These are phyloP conservation scores for Helicoverpa zea DNA, from an alignment of 1,140 invertebrate genomes.

Conservation along the genomic window DNA sequence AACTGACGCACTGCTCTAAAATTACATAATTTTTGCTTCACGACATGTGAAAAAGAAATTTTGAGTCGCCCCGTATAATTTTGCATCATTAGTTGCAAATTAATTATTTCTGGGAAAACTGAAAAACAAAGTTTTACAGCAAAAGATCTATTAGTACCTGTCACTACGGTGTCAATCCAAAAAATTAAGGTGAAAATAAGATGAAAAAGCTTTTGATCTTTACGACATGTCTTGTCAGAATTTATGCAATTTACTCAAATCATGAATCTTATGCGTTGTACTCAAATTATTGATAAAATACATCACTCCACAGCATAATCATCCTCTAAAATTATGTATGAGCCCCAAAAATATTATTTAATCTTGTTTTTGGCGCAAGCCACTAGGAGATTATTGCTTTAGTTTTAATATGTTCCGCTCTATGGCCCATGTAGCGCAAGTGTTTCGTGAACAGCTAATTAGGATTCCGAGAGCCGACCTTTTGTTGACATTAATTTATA, in stretches of 20 bases:
- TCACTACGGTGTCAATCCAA: constrained; percentile 31
- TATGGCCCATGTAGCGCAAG: constrained; percentile 58
- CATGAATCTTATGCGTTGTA: constrained; percentile 10
- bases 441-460: constrained; percentile 62
- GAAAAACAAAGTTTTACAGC: constrained; percentile 8
- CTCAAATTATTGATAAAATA: constrained; percentile 1
- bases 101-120: constrained; percentile 31
- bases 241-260: constrained; percentile 27
- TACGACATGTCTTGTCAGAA: constrained; percentile 45
- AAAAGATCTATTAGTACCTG: constrained; percentile 12
- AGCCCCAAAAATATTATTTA: constrained; percentile 11
- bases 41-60: constrained; percentile 24
- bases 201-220: constrained; percentile 52
- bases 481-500: constrained; percentile 44
- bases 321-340: too few relatives aligned
- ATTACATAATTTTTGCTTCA: constrained; percentile 38
- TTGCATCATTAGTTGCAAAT: constrained; percentile 37
- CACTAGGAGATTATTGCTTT: constrained; percentile 40
- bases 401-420: constrained; percentile 53
- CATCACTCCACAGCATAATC: constrained; percentile 11
- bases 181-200: constrained; percentile 39
- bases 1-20: constrained; percentile 69
- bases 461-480: constrained; percentile 43
- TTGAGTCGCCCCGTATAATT: neutral
- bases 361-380: constrained; percentile 28